Conservation (phyloP, 2,113 vertebrate species). For the Dromaius novaehollandiae region DNA sequence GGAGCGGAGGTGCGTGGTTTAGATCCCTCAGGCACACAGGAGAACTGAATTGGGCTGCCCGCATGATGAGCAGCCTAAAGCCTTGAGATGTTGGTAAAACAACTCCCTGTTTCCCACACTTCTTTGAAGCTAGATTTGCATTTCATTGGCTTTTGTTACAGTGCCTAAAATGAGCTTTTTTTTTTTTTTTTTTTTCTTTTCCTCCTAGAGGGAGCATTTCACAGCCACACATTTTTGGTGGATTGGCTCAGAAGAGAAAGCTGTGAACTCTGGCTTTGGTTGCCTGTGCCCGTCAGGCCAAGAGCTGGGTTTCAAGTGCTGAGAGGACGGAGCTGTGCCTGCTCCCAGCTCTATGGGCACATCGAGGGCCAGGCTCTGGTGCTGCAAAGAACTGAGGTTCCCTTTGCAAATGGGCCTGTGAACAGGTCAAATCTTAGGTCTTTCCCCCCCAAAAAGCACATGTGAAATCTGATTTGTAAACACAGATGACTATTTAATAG, state of each 20-base stretch:
- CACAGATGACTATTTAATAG: not conserved
- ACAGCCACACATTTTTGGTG: not conserved
- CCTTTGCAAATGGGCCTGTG: not conserved
- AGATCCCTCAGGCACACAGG: not conserved
- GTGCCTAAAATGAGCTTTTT: not conserved
- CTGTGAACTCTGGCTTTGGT: not conserved
- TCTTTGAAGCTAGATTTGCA: slow-evolving; percentile 47
- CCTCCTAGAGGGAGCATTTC: not conserved
- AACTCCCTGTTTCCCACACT: slow-evolving; percentile 11
- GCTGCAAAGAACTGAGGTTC: not conserved
- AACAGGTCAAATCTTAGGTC: not conserved
- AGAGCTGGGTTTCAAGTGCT: not conserved
- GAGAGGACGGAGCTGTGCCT: not conserved
- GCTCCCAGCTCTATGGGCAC: fast-evolving
- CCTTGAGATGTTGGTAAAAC: not conserved
- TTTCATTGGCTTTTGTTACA: slow-evolving; percentile 34
- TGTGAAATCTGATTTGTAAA: not conserved
- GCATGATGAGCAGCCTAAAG: not conserved
- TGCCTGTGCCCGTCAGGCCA: not conserved
- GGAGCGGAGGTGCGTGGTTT: not conserved
- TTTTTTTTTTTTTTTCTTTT: not conserved
- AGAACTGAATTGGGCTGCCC: not conserved
- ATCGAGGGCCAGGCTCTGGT: not conserved
- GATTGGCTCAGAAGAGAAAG: not conserved
- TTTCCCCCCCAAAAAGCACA: not conserved